phyloP scores from a whole-genome alignment of 2,888 invertebrate species.

The Cosmia trapezina region DNA sequence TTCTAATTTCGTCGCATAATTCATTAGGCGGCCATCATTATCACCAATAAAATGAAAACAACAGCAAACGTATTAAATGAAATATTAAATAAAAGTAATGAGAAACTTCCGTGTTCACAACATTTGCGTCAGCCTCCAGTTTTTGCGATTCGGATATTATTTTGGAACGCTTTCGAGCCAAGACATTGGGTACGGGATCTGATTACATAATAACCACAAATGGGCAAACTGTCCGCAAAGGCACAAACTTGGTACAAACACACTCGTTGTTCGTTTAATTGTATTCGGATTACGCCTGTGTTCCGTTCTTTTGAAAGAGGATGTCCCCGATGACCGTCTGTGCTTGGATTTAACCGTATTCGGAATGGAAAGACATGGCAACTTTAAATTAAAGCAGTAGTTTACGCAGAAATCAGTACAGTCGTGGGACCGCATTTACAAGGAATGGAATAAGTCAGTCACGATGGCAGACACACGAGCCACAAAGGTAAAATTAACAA shows the following conservation, averaged over 20 bases:
- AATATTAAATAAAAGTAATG: conserved; percentile 46
- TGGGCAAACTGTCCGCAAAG: conserved; percentile 23
- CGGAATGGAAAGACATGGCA: conserved; percentile 19
- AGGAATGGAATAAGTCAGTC: conserved; percentile 59
- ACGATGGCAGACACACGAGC: conserved; percentile 52
- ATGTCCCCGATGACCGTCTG: conserved; percentile 2
- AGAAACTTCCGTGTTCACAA: conserved; percentile 35
- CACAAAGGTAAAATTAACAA: conserved; percentile 60
- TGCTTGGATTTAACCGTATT: conserved; percentile 30
- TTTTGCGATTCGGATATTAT: conserved; percentile 35
- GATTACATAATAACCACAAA: conserved; percentile 58
- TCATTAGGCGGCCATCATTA: conserved; percentile 45
- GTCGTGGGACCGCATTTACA: conserved; percentile 28
- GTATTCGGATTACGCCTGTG: conserved; percentile 23
- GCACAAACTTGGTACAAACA: conserved; percentile 30
- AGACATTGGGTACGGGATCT: conserved; percentile 38
- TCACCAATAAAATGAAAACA: conserved; percentile 49
- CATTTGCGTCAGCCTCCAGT: conserved; percentile 26
- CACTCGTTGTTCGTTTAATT: conserved; percentile 31
- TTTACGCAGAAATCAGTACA: conserved; percentile 45
- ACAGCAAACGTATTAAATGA: conserved; percentile 26
- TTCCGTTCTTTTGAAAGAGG: conserved; percentile 31
- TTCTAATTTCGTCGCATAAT: conserved; percentile 35
- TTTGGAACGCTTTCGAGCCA: conserved; percentile 49
- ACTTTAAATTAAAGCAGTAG: conserved; percentile 44